Percentiles rank a stretch among this genome's conserved stretches.
Conservation (phyloP, 2,113 vertebrate genomes). For the Carassius auratus region DNA sequence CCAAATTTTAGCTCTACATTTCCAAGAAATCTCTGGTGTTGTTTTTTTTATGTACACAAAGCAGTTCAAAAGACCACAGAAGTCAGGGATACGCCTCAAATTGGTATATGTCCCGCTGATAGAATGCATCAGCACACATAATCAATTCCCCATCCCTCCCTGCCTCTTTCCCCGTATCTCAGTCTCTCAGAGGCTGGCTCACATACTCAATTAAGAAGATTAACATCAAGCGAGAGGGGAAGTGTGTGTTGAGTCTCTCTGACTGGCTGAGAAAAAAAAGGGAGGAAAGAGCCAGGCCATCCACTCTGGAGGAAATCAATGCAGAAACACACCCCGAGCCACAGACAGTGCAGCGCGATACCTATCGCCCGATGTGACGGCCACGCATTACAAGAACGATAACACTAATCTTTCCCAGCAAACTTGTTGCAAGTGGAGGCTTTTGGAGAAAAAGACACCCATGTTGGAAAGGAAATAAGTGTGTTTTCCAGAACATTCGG, state of each 20-base stretch:
- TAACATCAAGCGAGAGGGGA: conserved; percentile 55
- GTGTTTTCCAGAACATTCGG: conserved; percentile 34
- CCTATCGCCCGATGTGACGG: conserved; percentile 5
- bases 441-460: conserved; percentile 29
- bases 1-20: not conserved
- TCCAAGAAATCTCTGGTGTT: conserved; percentile 19
- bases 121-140: conserved; percentile 36
- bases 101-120: conserved; percentile 19
- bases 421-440: not conserved
- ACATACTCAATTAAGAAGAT: conserved; percentile 58
- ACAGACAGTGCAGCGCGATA: conserved; percentile 17
- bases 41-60: not conserved
- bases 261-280: conserved; percentile 8
- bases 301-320: conserved; percentile 43
- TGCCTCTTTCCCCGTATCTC: not conserved
- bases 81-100: conserved; percentile 27
- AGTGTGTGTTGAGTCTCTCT: conserved; percentile 42
- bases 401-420: conserved; percentile 29
- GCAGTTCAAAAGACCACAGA: conserved; percentile 27
- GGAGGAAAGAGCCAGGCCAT: not conserved
- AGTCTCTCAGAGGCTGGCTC: conserved; percentile 42
- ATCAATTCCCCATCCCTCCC: conserved; percentile 47
- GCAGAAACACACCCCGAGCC: conserved; percentile 3
- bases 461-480: conserved; percentile 9
- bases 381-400: conserved; percentile 38